Base-by-base conservation (phyloP, 1,140 invertebrate genomes). In the Drosophila tristis region DNA sequence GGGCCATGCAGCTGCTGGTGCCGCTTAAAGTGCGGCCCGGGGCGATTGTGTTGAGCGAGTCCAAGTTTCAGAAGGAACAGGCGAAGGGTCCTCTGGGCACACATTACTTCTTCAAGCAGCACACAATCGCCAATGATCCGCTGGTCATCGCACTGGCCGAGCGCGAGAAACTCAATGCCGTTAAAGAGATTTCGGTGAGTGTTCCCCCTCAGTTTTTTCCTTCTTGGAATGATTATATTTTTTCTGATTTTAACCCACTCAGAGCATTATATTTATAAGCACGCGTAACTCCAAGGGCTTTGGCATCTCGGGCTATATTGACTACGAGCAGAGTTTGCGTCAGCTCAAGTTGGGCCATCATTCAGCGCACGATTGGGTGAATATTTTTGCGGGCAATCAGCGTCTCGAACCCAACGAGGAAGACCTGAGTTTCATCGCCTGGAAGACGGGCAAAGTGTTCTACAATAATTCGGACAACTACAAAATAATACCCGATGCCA, bases 231-330 rank as follows among this genome's bases (percentile, higher is more conserved):
- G 8, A 2, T 31, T 9, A 31, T 31, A 31, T 31, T 29, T 29
- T 13, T 23, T 20, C 2, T 7, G 4, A 20, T 2, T 25, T 1
- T 6, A 31, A 2, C 9, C 35, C 4, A 39, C 8, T 5, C 25
- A 73, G 71, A 74, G 68, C 7, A 72, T 74, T 44, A 23, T 73
- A 11, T 74, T 74, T 9, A 42, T 74, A 0, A 63, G 50, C 39
- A 74, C 71, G 0, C 67, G 71, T 2, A 29, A 74, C 11, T 42
- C 16, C 1, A 63, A 51, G 39, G 71, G 67, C 9, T 54, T 74
- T 2, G 26, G n/a, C 42, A 39, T 73, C 4, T 74, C 68, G 1
- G 71, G 68, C 23, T 73, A 63, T 7, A 74, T 74, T 15, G 71
- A 74, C 31, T 73, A 56, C 4, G 71, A 63, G 42, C 68, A 74